phyloP scores from a whole-genome alignment of 2,797 vertebrate genomes.

The Pitangus sulphuratus region DNA sequence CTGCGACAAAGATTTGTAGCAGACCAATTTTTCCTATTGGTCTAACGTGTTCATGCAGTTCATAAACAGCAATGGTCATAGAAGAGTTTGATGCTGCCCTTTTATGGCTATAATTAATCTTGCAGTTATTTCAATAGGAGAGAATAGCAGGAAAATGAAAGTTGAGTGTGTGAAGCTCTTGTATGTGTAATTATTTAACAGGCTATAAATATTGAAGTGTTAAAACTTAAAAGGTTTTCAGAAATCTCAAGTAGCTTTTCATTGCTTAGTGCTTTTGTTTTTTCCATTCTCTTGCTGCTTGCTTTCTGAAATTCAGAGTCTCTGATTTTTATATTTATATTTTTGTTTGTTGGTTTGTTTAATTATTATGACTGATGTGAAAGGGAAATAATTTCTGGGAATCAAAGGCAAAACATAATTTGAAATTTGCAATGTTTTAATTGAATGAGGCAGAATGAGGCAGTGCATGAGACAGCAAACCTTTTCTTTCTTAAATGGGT shows the following conservation, averaged over 20 bases:
- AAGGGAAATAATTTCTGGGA: not conserved
- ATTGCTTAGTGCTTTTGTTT: not conserved
- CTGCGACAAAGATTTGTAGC: not conserved
- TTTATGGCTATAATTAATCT: constrained; percentile 55
- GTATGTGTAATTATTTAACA: constrained; percentile 23
- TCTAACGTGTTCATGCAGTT: not conserved
- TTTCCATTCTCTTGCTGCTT: not conserved
- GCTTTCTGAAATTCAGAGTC: not conserved
- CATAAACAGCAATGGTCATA: constrained; percentile 23
- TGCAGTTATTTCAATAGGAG: constrained; percentile 27
- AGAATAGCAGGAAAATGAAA: not conserved
- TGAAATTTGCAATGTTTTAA: not conserved
- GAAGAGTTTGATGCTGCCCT: constrained; percentile 34
- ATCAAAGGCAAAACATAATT: not conserved
- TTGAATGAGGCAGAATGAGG: not conserved
- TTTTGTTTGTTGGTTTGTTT: not conserved
- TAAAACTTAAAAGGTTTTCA: constrained; percentile 7
- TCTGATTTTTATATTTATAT: not conserved
- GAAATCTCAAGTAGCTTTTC: not conserved
- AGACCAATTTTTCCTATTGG: not conserved
- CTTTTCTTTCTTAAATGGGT: not conserved
- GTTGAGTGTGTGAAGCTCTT: not conserved
- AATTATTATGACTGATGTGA: not conserved
- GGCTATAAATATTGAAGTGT: not conserved
- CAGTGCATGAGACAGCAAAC: not conserved